Evolutionary conservation across 23 tunicate genomes (phyloP).

Genomic region (Ascidia mentula): DNA sequence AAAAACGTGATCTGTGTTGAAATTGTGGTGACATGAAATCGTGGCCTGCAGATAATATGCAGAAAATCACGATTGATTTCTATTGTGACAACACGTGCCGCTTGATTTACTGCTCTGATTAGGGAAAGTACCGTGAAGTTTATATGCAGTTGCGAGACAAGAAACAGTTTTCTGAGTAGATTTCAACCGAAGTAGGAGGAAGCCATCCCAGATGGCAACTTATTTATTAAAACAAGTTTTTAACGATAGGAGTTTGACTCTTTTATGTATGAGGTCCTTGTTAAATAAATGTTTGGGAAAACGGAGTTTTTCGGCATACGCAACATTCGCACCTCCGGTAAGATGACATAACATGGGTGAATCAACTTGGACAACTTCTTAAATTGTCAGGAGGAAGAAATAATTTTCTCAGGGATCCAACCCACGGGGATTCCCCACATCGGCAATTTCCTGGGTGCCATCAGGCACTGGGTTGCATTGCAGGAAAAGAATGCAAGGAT

Average conservation of each 20-base stretch:
- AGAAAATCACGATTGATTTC: neutral
- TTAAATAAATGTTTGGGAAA: no score
- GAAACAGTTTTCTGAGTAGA: neutral
- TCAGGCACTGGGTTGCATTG: constrained; percentile 71
- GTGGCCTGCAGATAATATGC: no score
- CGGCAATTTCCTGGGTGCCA: constrained; percentile 84
- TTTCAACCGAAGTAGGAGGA: no score
- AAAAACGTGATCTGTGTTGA: no score
- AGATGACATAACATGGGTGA: neutral
- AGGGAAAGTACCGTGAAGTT: neutral
- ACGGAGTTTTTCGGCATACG: neutral
- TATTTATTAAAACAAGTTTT: no score
- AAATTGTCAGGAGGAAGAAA: constrained; percentile 16
- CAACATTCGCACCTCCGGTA: neutral
- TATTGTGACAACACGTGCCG: neutral
- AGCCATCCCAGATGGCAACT: no score
- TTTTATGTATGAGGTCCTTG: no score
- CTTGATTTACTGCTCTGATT: neutral
- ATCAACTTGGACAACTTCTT: neutral
- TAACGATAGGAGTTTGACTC: no score
- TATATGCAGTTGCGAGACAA: neutral
- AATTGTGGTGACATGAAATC: no score
- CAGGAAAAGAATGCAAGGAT: constrained; percentile 54
- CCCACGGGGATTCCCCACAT: constrained; percentile 93
- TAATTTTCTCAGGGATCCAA: constrained; percentile 85